These are phyloP conservation scores for Gerris lacustris DNA, from an alignment of 2,888 invertebrate species.

Conservation along the genomic window DNA sequence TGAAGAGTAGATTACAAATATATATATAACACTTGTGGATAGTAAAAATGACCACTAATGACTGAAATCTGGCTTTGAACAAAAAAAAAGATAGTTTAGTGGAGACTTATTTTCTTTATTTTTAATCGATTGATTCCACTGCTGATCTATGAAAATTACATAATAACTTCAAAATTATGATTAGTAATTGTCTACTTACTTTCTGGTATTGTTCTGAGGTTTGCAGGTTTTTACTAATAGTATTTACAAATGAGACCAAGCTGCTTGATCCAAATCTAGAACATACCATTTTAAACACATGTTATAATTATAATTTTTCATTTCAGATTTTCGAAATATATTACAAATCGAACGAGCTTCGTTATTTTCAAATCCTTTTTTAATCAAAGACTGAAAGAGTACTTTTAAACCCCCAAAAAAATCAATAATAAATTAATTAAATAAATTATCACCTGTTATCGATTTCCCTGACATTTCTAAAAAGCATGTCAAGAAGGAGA, in stretches of 20 bases:
- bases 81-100: no score
- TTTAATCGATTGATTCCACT: no score
- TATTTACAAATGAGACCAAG: background rate
- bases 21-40: no score
- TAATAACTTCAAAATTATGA: background rate
- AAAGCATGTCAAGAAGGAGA: slow-evolving; percentile 70
- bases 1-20: no score
- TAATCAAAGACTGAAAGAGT: background rate
- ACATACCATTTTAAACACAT: background rate
- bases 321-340: background rate
- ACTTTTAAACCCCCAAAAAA: no score
- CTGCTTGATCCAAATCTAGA: slow-evolving; percentile 7
- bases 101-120: no score
- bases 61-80: no score
- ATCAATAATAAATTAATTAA: no score
- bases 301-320: background rate
- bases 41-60: no score
- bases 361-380: slow-evolving; percentile 7
- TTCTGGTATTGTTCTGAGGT: background rate
- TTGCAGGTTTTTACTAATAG: background rate
- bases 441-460: background rate
- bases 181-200: background rate
- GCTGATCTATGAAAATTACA: background rate
- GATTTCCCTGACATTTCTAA: background rate
- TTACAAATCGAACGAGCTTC: background rate